phyloP scores from a whole-genome alignment of 2,797 vertebrate genomes.

The Phaenicophaeus curvirostris region DNA sequence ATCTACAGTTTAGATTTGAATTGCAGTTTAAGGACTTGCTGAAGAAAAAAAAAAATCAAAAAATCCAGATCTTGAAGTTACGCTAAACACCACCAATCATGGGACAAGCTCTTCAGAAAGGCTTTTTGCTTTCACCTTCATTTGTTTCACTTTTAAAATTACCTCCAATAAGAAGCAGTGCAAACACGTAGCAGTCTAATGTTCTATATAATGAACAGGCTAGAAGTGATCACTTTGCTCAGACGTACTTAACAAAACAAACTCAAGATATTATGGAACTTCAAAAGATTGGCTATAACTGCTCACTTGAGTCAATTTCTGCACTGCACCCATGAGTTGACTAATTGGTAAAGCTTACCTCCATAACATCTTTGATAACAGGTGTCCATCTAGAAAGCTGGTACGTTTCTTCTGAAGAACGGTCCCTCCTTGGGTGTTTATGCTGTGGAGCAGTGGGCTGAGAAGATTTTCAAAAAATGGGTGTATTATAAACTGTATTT shows the following conservation, averaged over 20 bases:
- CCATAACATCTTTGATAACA: conserved; percentile 94
- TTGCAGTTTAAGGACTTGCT: not conserved
- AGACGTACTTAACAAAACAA: not conserved
- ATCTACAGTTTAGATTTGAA: not conserved
- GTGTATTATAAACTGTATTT: not conserved
- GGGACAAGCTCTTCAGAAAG: not conserved
- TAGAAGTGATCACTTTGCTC: not conserved
- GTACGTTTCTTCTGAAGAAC: conserved; percentile 87
- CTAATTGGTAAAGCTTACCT: conserved; percentile 78
- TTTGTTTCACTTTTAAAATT: not conserved
- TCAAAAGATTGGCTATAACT: not conserved
- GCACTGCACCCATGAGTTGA: not conserved
- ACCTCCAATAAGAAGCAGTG: not conserved
- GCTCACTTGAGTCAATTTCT: not conserved
- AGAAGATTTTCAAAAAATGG: not conserved
- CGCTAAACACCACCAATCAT: not conserved
- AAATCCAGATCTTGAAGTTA: not conserved
- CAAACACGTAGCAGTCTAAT: not conserved
- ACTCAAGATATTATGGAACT: not conserved
- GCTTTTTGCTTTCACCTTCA: not conserved
- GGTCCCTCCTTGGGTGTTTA: conserved; percentile 85
- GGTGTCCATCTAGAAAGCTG: conserved; percentile 96
- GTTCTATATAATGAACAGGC: not conserved
- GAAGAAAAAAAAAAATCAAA: not conserved
- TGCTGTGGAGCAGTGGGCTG: conserved; percentile 67